These are phyloP conservation scores for Carassius carassius DNA, from an alignment of 2,113 vertebrate genomes.

Conservation along the genomic window DNA sequence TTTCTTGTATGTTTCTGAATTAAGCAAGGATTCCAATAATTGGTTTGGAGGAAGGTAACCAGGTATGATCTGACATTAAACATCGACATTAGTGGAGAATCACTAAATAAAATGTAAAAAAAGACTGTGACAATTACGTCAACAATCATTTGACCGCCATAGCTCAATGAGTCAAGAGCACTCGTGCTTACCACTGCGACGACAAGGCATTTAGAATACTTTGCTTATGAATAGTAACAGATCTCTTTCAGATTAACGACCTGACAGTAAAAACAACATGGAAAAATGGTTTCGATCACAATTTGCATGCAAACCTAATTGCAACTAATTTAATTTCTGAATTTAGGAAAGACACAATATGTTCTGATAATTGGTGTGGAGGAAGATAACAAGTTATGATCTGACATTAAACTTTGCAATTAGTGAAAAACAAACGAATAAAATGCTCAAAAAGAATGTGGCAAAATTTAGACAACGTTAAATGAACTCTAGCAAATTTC, in stretches of 20 bases:
- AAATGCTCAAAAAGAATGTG: no score
- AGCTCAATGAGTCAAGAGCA: neutral
- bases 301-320: neutral
- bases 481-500: no score
- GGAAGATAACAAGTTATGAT: conserved; percentile 26
- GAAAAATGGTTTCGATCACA: neutral
- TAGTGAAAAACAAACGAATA: neutral
- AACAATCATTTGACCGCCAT: neutral
- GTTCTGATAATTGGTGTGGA: neutral
- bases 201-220: neutral
- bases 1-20: neutral
- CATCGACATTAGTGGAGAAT: neutral
- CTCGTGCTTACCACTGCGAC: neutral
- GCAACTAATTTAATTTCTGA: neutral
- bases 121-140: neutral
- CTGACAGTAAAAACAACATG: no score
- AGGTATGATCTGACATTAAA: neutral
- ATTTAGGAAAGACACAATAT: neutral
- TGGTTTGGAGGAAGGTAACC: neutral
- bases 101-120: neutral
- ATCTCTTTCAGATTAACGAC: neutral
- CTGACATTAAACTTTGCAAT: neutral
- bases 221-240: neutral
- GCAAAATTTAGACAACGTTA: no score
- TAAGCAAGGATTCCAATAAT: neutral